phyloP scores from a whole-genome alignment of 2,888 invertebrate species.

The Oeneis ivallda region DNA sequence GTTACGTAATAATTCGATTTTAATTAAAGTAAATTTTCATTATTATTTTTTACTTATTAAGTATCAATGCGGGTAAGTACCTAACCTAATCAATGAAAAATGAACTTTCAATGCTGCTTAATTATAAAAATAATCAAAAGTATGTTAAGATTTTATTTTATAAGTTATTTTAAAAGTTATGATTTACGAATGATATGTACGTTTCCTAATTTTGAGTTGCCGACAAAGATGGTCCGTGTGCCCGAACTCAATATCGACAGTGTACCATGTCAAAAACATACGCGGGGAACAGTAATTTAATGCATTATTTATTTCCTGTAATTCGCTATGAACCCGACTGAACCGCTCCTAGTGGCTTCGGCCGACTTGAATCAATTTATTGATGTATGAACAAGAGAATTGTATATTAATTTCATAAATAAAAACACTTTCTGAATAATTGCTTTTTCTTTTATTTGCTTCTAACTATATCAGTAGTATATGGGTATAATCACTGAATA shows the following conservation, averaged over 20 bases:
- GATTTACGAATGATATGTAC: not conserved
- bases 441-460: constrained; percentile 44
- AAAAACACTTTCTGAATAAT: constrained; percentile 71
- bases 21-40: not conserved
- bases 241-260: constrained; percentile 30
- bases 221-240: constrained; percentile 42
- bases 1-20: not conserved
- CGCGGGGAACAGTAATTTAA: constrained; percentile 30
- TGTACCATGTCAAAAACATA: constrained; percentile 5
- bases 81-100: constrained; percentile 5
- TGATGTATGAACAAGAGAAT: constrained; percentile 73
- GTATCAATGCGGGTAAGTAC: constrained; percentile 5
- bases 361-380: constrained; percentile 65
- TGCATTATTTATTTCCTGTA: constrained; percentile 36
- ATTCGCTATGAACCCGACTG: constrained; percentile 53
- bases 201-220: constrained; percentile 6
- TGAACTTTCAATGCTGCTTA: constrained; percentile 2
- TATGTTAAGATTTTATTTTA: not conserved
- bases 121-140: not conserved
- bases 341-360: constrained; percentile 50
- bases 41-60: constrained; percentile 15
- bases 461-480: not conserved
- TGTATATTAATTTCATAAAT: constrained; percentile 81
- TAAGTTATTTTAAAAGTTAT: constrained; percentile 1
- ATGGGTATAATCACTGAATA: too few species aligned